Conservation (phyloP, 2,797 vertebrate genomes). For the Notoglanidium macrostoma region DNA sequence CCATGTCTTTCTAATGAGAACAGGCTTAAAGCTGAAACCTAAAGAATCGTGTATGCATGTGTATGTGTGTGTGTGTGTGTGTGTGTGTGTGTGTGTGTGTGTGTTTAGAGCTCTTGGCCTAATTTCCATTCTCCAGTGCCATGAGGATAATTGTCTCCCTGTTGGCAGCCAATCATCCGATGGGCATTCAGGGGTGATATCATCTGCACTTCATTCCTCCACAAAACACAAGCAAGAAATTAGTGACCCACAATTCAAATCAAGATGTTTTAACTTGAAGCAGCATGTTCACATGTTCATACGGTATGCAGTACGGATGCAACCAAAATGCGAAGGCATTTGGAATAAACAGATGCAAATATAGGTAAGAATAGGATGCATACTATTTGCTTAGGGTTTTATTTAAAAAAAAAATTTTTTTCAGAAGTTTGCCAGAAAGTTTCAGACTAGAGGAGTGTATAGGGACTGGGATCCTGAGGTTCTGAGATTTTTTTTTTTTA, state of each 20-base stretch:
- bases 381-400: no score
- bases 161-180: conserved; percentile 38
- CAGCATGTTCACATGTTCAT: no score
- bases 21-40: conserved; percentile 12
- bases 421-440: background rate
- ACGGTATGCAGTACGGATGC: background rate
- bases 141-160: conserved; percentile 49
- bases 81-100: conserved; percentile 1
- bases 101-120: conserved; percentile 35
- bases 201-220: conserved; percentile 43
- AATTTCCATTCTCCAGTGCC: conserved; percentile 37
- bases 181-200: conserved; percentile 52
- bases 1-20: conserved; percentile 2
- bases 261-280: background rate
- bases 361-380: background rate
- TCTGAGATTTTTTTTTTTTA: no score
- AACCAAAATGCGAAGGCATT: background rate
- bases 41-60: background rate
- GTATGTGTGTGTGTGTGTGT: background rate
- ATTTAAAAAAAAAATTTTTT: no score
- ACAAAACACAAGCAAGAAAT: conserved; percentile 20
- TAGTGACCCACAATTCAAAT: conserved; percentile 15
- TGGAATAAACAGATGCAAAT: background rate
- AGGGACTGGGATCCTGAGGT: background rate
- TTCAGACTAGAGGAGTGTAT: background rate